Percentiles rank a stretch among this genome's conserved stretches.
These are phyloP conservation scores for Pseudococcus viburni DNA, from an alignment of 2,888 invertebrate species.

Conservation along the genomic window DNA sequence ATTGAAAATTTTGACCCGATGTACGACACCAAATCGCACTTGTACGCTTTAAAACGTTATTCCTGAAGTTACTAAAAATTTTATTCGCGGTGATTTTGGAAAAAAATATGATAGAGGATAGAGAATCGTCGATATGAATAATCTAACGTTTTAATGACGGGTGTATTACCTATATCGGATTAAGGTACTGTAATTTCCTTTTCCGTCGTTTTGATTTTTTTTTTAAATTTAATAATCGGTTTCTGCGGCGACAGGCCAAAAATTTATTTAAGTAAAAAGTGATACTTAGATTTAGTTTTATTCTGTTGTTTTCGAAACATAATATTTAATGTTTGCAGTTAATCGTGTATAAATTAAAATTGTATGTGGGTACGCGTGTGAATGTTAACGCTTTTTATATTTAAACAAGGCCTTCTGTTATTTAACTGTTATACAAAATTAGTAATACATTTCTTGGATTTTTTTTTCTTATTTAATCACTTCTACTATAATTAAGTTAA, in stretches of 20 bases:
- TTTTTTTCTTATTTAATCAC: slow-evolving; percentile 60
- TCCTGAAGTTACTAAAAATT: background rate
- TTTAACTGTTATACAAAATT: slow-evolving; percentile 45
- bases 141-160: background rate
- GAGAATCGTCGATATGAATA: background rate
- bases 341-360: slow-evolving; percentile 63
- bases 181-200: slow-evolving; percentile 49
- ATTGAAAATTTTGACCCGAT: background rate
- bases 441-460: slow-evolving; percentile 54
- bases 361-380: slow-evolving; percentile 64
- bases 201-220: slow-evolving; percentile 13
- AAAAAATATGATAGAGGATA: slow-evolving; percentile 1
- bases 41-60: slow-evolving; percentile 41
- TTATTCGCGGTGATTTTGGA: background rate
- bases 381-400: slow-evolving; percentile 65
- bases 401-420: slow-evolving; percentile 58
- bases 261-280: slow-evolving; percentile 63
- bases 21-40: slow-evolving; percentile 52
- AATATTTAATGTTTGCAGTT: slow-evolving; percentile 61
- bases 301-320: slow-evolving; percentile 64
- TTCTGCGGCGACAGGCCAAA: slow-evolving; percentile 55
- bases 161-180: slow-evolving; percentile 38
- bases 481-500: slow-evolving; percentile 63
- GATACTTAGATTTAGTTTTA: slow-evolving; percentile 65
- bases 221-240: slow-evolving; percentile 36